A percentile compares a stretch with the other conserved stretches of the same genome.
These are phyloP conservation scores for Sciurus vulgaris DNA, from an alignment of 2,797 vertebrate genomes.

Conservation along the genomic window DNA sequence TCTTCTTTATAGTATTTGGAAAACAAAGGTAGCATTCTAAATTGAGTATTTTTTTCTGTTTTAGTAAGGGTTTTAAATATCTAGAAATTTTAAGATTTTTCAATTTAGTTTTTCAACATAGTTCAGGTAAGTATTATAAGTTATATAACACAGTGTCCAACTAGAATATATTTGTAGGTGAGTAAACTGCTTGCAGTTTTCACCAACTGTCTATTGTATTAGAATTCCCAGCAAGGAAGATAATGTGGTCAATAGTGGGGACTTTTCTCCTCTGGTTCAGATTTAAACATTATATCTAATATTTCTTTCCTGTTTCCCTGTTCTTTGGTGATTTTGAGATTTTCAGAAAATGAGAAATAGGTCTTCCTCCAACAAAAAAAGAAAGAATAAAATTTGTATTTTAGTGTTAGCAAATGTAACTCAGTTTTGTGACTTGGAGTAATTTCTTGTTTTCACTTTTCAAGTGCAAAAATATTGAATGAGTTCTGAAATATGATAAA, in stretches of 20 bases:
- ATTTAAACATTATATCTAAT: not conserved
- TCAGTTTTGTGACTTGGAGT: conserved; percentile 9
- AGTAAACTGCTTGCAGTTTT: conserved; percentile 24
- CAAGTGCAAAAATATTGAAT: conserved; percentile 28
- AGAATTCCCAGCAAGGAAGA: not conserved
- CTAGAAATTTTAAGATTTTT: conserved; percentile 54
- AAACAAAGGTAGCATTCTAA: conserved; percentile 59
- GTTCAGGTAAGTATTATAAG: conserved; percentile 63
- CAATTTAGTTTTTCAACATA: not conserved
- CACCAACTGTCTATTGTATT: not conserved
- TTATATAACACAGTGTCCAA: not conserved
- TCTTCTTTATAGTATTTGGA: conserved; percentile 35
- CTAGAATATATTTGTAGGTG: not conserved
- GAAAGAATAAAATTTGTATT: not conserved
- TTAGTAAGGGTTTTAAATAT: conserved; percentile 50
- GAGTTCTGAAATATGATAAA: conserved; percentile 38
- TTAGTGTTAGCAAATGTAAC: conserved; percentile 46
- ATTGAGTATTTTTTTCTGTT: conserved; percentile 57
- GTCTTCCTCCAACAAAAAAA: too few relatives aligned
- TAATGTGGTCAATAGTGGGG: not conserved
- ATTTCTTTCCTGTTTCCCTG: not conserved
- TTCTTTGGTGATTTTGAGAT: conserved; percentile 42
- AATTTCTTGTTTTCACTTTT: conserved; percentile 56
- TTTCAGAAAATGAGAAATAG: conserved; percentile 44
- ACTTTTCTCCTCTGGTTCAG: not conserved